Percentiles rank a stretch among this genome's conserved stretches.
phyloP scores from a whole-genome alignment of 2,113 vertebrate species.

The Sus scrofa region DNA sequence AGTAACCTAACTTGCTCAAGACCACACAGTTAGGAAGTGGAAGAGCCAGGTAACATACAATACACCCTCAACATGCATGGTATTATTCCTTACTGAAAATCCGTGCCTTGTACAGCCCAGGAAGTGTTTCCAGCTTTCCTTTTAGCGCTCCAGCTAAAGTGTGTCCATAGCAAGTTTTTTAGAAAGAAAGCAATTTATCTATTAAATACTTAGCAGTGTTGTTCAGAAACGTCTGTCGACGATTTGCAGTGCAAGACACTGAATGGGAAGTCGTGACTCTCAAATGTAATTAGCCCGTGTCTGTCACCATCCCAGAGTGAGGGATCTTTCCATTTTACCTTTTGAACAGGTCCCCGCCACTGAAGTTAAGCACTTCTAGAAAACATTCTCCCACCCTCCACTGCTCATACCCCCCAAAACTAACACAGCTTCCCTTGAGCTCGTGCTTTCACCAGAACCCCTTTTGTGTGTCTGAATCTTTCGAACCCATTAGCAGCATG shows the following conservation, averaged over 20 bases:
- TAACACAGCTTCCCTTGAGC: neutral
- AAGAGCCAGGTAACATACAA: neutral
- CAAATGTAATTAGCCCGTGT: neutral
- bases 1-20: neutral
- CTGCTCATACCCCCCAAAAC: neutral
- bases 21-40: neutral
- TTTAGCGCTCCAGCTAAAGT: neutral
- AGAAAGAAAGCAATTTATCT: neutral
- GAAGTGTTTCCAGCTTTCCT: neutral
- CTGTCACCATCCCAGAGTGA: neutral
- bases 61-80: neutral
- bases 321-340: neutral
- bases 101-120: neutral
- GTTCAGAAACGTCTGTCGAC: neutral
- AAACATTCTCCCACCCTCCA: neutral
- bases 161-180: neutral
- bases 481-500: neutral
- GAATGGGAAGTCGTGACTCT: neutral
- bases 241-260: neutral
- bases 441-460: neutral
- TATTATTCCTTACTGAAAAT: neutral
- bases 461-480: neutral
- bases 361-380: slow-evolving; percentile 8
- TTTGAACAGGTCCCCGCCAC: neutral
- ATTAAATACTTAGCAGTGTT: neutral